These are phyloP conservation scores for Epinephelus awoara DNA, from an alignment of 2,797 vertebrate genomes.

Conservation along the genomic window DNA sequence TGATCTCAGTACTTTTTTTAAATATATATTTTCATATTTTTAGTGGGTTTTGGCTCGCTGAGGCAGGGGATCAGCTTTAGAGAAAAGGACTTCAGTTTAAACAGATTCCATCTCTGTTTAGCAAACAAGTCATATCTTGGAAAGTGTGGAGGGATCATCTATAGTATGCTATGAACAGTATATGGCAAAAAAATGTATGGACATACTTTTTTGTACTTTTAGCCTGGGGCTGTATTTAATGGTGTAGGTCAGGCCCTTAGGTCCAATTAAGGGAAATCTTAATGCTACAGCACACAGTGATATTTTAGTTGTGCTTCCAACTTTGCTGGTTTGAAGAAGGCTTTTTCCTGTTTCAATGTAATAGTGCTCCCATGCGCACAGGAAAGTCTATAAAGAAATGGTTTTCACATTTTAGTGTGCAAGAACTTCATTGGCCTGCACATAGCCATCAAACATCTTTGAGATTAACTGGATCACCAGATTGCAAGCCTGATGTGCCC, in stretches of 20 bases:
- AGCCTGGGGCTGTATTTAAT: background rate
- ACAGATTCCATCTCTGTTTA: conserved; percentile 38
- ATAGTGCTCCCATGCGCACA: background rate
- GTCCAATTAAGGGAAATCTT: background rate
- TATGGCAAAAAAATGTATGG: background rate
- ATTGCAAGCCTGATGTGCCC: conserved; percentile 14
- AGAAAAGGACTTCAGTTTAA: conserved; percentile 43
- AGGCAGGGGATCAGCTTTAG: conserved; percentile 36
- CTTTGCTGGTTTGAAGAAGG: background rate
- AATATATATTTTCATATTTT: conserved; percentile 64
- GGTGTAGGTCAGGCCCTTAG: background rate
- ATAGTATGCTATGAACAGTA: background rate
- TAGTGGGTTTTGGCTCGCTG: conserved; percentile 50
- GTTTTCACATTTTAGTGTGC: background rate
- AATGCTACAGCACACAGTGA: background rate
- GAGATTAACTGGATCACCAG: conserved; percentile 4
- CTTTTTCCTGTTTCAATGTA: background rate
- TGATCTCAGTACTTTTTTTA: conserved; percentile 58
- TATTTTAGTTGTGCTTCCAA: background rate
- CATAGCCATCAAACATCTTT: background rate
- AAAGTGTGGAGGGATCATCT: background rate
- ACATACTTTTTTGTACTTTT: background rate
- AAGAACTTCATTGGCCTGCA: background rate
- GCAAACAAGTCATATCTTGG: conserved; percentile 24
- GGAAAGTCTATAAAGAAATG: background rate